A percentile compares a stretch with the other conserved stretches of the same genome.
Conservation (phyloP, 1,140 invertebrate species). For the Babylonia areolata region DNA sequence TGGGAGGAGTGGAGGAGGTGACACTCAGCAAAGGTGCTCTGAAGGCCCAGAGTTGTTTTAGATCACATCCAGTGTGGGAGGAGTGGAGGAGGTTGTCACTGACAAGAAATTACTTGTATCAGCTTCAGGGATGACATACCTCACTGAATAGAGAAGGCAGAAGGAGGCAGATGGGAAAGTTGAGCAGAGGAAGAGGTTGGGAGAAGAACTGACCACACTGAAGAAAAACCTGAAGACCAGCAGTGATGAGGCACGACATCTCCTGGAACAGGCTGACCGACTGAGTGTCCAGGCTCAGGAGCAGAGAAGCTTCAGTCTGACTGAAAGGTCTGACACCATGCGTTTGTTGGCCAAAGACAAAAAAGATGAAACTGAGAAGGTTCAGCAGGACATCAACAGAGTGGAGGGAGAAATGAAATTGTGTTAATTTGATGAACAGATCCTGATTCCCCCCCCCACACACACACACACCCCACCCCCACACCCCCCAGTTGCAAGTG, state of each 20-base stretch:
- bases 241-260: background rate
- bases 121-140: background rate
- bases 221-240: background rate
- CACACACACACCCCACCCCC: no score
- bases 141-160: background rate
- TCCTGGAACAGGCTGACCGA: background rate
- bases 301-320: background rate
- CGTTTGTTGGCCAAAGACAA: background rate
- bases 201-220: background rate
- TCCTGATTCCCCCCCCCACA: no score
- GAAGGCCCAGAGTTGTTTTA: background rate
- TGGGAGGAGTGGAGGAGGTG: background rate
- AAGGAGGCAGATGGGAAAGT: no score
- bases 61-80: no score
- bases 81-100: no score
- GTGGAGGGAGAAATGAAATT: no score
- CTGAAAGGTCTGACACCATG: background rate
- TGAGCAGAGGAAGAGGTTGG: no score
- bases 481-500: no score
- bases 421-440: no score
- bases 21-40: background rate
- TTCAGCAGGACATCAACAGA: no score
- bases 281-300: background rate
- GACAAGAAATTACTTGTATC: no score
- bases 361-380: background rate